Base-by-base conservation (phyloP, 2,797 vertebrate genomes). In the Orestias chungarensis region DNA sequence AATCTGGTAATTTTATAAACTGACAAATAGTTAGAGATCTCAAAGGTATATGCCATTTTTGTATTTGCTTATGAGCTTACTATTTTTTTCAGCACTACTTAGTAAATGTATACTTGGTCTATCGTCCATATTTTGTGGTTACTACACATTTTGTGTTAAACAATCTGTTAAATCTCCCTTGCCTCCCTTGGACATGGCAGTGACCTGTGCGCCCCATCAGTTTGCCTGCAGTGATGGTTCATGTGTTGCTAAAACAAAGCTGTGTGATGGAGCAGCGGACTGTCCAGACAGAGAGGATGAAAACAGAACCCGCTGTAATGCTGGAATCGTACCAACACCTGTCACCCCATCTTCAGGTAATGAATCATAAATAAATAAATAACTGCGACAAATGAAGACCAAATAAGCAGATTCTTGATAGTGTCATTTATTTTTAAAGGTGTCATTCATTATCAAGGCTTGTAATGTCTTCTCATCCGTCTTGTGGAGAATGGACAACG, bases 261-360 rank as follows among this genome's bases (percentile, higher is more conserved):
- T 95, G 42, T 97, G 96, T 35, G 95, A 97, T 0, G 95, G 96
- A 6, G 23, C 66, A 0, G 49, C 27, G 12, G 93, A 97, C 88
- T 97, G 96, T 82, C 71, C 59, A 0, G 91, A 87, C 0, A 93
- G 94, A 65, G 94, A 95, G 0, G 96, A 97, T 0, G 96, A 96
- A 82, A 91, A 91, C 3, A 84, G 70, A 1, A 77, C 68, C 40
- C 86, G 80, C 25, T 95, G 96, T 35, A 74, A 25, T 0, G 68
- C 29, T 1, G 42, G 75, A 1, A 67, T 64, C 6, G 2, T 23
- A 2, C 65, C 71, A 20, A 70, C 83, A 0, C 73, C 82, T n/a
- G 59, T 79, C 3, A n/a, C 81, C 0, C 76, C 81, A 0, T 20
- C 57, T 8, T 72, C 85, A 4, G 92, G 95, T 78, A 46, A 57